A percentile compares a stretch with the other conserved stretches of the same genome.
phyloP scores from a whole-genome alignment of 2,888 invertebrate species.

The Saturnia japonica region DNA sequence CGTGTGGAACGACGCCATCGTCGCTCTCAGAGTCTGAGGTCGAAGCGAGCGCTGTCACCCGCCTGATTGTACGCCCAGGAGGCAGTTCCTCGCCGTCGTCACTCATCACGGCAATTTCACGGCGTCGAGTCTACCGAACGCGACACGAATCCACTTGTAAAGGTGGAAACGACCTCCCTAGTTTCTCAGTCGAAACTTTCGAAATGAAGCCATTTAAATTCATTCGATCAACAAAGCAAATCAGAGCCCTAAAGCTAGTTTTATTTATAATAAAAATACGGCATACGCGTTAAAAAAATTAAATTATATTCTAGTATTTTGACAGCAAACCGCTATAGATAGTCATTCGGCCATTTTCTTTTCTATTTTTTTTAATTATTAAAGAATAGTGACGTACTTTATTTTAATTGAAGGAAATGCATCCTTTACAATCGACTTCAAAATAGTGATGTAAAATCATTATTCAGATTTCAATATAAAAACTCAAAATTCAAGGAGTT shows the following conservation, averaged over 20 bases:
- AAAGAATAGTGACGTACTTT: constrained; percentile 5
- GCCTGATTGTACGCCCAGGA: constrained; percentile 64
- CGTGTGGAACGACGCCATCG: constrained; percentile 61
- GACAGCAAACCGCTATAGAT: constrained; percentile 80
- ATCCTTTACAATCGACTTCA: not conserved
- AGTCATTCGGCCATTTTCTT: constrained; percentile 76
- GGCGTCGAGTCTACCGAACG: constrained; percentile 49
- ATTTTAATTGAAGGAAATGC: not conserved
- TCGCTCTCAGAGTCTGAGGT: constrained; percentile 73
- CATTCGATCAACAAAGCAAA: constrained; percentile 54
- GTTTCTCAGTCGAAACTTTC: constrained; percentile 47
- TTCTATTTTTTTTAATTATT: constrained; percentile 44
- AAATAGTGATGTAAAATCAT: not conserved
- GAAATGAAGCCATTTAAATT: constrained; percentile 45
- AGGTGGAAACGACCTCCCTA: constrained; percentile 75
- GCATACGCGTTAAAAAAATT: constrained; percentile 56
- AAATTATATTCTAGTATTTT: constrained; percentile 71
- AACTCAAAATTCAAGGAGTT: not conserved
- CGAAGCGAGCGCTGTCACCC: constrained; percentile 61
- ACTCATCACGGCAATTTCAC: constrained; percentile 63
- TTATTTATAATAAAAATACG: constrained; percentile 39
- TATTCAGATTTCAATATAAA: not conserved
- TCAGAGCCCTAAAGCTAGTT: constrained; percentile 41
- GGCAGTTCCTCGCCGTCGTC: constrained; percentile 69
- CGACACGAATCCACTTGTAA: constrained; percentile 70